Base-by-base conservation (phyloP, 2,113 vertebrate species). In the Menidia beryllina region DNA sequence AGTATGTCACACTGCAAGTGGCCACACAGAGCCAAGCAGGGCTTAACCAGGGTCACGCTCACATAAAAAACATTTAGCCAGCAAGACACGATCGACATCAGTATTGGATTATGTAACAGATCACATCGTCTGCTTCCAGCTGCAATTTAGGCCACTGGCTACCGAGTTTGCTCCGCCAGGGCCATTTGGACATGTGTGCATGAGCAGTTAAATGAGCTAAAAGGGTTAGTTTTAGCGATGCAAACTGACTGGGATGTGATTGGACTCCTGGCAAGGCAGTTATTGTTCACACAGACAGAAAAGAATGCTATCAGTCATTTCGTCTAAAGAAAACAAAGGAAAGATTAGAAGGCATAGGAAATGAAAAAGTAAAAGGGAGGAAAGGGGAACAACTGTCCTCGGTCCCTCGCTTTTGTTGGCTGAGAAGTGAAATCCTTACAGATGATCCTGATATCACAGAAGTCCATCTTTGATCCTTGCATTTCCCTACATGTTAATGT, bases 1-100 rank as follows among this genome's bases (percentile, higher is more conserved):
- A 17, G 13, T 20, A 45, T 20, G 23, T 45, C 12, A 43, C 43
- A 26, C 15, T 36, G 23, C 17, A 55, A 20, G 38, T 47, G 39
- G 39, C 11, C 48, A 41, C 52, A 4, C 19, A 20, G 23, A 24
- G 10, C 11, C 54, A 59, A 47, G 11, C 5, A 50, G 5, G 14
- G 25, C 7, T 62, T 51, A 51, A 54, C 69, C 15, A 1, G 24
- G 49, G 47, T 64, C 27, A 63, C 36, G 1, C 9, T 21, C 26
- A 20, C 62, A 73, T 62, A 60, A 34, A 72, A n/a, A 62, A 79
- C 75, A 76, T 61, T 82, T 61, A 75, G 50, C 62, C 48, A n/a
- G 30, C 38, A 43, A 71, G 51, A 80, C 39, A 57, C 41, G 43
- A 79, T 72, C 61, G 78, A 13, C 23, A 30, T 21, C 58, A 12